Base-by-base conservation (phyloP, 1,140 invertebrate species). In the Drosophila lowei region DNA sequence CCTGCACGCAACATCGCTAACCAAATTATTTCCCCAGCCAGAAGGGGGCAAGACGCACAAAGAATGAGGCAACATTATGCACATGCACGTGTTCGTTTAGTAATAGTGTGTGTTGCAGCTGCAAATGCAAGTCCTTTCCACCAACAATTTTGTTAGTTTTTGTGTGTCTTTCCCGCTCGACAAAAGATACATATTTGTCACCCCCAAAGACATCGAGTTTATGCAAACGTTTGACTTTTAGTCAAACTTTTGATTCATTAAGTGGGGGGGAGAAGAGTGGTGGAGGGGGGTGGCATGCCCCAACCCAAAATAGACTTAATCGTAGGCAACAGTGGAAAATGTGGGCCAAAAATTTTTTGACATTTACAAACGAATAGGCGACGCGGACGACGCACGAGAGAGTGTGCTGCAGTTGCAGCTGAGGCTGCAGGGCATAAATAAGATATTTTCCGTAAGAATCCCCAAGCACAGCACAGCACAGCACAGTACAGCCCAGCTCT, bases 401-500 rank as follows among this genome's bases (percentile, higher is more conserved):
- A 38, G 11, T 13, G 34, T 13, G 11, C 4, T 38, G 11, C 34
- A 13, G 34, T 38, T 9, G 30, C 56, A 66, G 77, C 70, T 78
- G 81, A 71, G 81, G 81, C 81, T 78, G 73, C 81, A 86, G 81
- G 81, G 78, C 83, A 86, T 88, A 86, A 86, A 86, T 86, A 86
- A 86, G 83, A 81, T 81, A 88, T 86, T 86, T 77, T 86, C 72
- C 73, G 67, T 78, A 75, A 84, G 76, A 79, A 84, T 78, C 56
- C 79, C 73, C 34, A 38, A 38, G 34, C 34, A 13, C 34, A 34
- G 34, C 11, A 38, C 11, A 34, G 30, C 30, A 11, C 30, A 34
- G 30, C 9, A 13, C 34, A 34, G 34, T 3, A 38, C 11, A 18
- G 18, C 18, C 18, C 18, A 18, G 30, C 30, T 34, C 30, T 34